phyloP scores from a whole-genome alignment of 2,113 vertebrate species.

The Neogobius melanostomus region DNA sequence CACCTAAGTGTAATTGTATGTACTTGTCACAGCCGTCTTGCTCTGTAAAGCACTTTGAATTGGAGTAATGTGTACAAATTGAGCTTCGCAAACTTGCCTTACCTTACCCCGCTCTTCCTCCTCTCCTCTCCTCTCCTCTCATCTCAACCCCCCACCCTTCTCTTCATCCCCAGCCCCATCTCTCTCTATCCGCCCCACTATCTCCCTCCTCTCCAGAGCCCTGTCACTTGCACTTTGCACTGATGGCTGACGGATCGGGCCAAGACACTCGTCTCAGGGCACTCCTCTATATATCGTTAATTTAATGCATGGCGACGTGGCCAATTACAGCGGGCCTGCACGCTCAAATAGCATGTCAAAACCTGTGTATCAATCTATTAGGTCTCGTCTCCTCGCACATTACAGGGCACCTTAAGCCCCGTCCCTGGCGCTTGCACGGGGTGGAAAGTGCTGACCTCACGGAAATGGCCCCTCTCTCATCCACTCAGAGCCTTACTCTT shows the following conservation, averaged over 20 bases:
- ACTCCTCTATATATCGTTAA: conserved; percentile 86
- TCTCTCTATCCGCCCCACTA: conserved; percentile 30
- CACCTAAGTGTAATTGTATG: too few relatives aligned
- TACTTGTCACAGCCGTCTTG: too few relatives aligned
- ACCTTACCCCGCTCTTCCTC: conserved; percentile 41
- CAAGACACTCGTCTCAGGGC: conserved; percentile 89
- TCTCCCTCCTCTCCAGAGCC: conserved; percentile 64
- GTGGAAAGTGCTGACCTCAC: conserved; percentile 78
- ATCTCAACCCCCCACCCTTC: too few relatives aligned
- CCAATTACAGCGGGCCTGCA: conserved; percentile 87
- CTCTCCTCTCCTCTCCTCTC: conserved; percentile 36
- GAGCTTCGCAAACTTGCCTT: too few relatives aligned
- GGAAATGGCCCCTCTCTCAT: conserved; percentile 72
- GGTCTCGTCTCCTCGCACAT: conserved; percentile 81
- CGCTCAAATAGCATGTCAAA: conserved; percentile 93
- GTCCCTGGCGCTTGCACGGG: conserved; percentile 45
- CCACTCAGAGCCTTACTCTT: conserved; percentile 55
- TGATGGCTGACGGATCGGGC: conserved; percentile 85
- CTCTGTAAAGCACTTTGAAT: too few relatives aligned
- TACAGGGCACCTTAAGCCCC: conserved; percentile 81
- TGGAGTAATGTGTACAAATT: too few relatives aligned
- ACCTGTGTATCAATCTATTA: conserved; percentile 90
- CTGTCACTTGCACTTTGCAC: conserved; percentile 81
- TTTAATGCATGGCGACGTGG: conserved; percentile 90
- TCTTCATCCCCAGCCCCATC: not conserved